Evolutionary conservation across 2,797 vertebrate genomes (phyloP), one percentile per base, ranked within the genome.

Genomic region (Peromyscus nudipes): DNA sequence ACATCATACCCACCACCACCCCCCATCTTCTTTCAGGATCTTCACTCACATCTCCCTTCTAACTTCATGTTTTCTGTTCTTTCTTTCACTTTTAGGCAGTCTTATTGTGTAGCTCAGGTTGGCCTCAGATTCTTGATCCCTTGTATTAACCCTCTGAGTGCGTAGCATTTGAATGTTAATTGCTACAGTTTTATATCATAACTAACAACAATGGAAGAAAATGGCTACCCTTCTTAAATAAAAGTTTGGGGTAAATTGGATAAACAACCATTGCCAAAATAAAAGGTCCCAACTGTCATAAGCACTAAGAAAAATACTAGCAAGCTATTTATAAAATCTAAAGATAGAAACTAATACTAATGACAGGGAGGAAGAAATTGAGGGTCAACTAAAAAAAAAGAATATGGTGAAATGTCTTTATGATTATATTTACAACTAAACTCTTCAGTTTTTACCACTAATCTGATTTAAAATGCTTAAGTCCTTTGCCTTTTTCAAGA

Each of bases 271-370:
- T 91, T 85, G 83, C 46, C 62, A 93, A 94, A 95, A 83, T 79
- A 55, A 97, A 92, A 91, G 21, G 23, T 80, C 43, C 17, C 37
- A 96, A 91, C 71, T 88, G 40, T 69, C 23, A 60, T 60, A 95
- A 69, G 67, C 4, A 23, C 89, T 89, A 91, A 21, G 64, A 91
- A 93, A 94, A 93, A 90, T n/a, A 40, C 13, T n/a, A 40, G 9
- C 69, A 71, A 17, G 87, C 67, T 88, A 37, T 52, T 77, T 87
- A 77, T 69, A 80, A 91, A 89, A 92, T 84, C 6, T 79, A 65
- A 91, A 93, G 12, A 34, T 91, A 93, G 19, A 87, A 52, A 52
- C 49, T 52, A 52, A 52, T 52, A 60, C 16, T 25, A 3, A 77
- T 65, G 37, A 46, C 29, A 65, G 2, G 1, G 89, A 90, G n/a